phyloP scores from a whole-genome alignment of 1,140 invertebrate genomes.

The Brachionus rotundiformis region DNA sequence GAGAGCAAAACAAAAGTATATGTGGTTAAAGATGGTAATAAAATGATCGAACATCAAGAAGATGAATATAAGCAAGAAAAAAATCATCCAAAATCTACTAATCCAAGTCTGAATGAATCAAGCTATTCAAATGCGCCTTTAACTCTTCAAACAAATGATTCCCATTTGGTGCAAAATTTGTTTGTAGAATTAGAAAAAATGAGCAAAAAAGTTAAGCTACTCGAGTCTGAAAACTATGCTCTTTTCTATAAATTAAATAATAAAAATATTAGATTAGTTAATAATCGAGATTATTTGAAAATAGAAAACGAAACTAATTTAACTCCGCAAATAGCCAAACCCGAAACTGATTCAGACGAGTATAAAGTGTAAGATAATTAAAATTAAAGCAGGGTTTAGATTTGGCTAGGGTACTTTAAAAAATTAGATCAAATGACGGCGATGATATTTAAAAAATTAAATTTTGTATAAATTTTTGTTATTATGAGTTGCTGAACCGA shows the following conservation, averaged over 20 bases:
- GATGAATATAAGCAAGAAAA: background rate
- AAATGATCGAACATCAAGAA: background rate
- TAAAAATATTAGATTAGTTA: background rate
- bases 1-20: background rate
- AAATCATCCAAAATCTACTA: background rate
- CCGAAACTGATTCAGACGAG: constrained; percentile 29
- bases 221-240: background rate
- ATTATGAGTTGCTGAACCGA: background rate
- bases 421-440: background rate
- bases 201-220: background rate
- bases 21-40: too few species aligned
- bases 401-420: too few species aligned
- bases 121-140: constrained; percentile 2
- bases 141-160: background rate
- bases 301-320: constrained; percentile 29
- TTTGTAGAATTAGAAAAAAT: background rate
- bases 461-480: background rate
- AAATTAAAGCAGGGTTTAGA: background rate
- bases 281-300: constrained; percentile 45
- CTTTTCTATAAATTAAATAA: constrained; percentile 25
- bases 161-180: background rate
- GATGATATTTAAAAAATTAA: background rate
- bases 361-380: constrained; percentile 17
- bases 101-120: background rate
- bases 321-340: background rate